Percentiles rank a stretch among this genome's conserved stretches.
These are phyloP conservation scores for Acanthisitta chloris DNA, from an alignment of 2,113 vertebrate genomes.

Conservation along the genomic window DNA sequence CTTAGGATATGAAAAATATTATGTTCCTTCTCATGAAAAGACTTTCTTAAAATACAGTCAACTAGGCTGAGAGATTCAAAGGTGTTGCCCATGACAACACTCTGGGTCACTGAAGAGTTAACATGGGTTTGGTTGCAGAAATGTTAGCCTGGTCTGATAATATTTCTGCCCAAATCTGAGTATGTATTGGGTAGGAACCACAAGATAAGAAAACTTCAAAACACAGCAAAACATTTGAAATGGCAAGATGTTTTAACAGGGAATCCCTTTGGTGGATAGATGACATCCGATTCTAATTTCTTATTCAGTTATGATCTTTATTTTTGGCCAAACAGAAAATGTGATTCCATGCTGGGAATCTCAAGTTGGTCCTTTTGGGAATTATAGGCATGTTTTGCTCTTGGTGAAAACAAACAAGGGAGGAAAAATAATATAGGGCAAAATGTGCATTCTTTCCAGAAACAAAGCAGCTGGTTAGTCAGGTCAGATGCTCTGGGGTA, in stretches of 20 bases:
- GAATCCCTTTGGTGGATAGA: neutral
- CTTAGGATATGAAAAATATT: neutral
- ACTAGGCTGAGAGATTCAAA: neutral
- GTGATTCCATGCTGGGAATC: neutral
- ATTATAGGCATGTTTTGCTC: neutral
- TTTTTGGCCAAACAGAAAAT: neutral
- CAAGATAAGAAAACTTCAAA: neutral
- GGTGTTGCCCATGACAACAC: neutral
- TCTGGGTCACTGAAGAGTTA: neutral
- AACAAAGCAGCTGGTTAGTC: neutral
- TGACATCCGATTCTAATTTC: neutral
- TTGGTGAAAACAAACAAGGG: neutral
- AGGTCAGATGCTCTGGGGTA: neutral
- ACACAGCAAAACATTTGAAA: neutral
- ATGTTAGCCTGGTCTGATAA: neutral
- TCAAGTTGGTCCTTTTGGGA: neutral
- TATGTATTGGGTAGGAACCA: neutral
- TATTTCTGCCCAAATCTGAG: neutral
- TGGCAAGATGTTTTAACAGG: neutral
- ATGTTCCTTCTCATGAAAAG: neutral
- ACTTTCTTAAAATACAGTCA: neutral
- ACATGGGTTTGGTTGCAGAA: neutral
- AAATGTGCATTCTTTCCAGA: neutral
- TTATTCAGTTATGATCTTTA: neutral
- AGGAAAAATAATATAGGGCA: neutral